These are phyloP conservation scores for zebrafish (Danio rerio) DNA, from an alignment of 2,113 vertebrate species.

Conservation along the genomic window DNA sequence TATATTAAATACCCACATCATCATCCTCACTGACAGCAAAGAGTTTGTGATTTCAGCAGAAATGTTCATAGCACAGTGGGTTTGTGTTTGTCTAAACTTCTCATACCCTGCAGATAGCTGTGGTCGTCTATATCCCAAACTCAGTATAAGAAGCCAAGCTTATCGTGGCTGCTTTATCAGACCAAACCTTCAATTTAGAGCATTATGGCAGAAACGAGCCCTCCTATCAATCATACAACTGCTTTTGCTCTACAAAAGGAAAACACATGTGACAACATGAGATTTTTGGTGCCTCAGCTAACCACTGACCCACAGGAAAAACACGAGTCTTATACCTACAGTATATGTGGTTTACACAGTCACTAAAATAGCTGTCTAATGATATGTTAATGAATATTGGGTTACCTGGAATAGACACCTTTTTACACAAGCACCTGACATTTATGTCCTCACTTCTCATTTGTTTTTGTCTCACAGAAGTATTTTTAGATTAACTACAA, in stretches of 20 bases:
- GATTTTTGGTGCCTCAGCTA: neutral
- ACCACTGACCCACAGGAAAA: neutral
- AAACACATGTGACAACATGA: conserved; percentile 13
- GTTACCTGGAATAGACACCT: neutral
- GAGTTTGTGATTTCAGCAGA: neutral
- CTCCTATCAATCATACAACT: neutral
- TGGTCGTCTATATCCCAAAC: neutral
- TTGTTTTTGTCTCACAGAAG: neutral
- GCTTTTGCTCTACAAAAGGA: neutral
- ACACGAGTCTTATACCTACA: neutral
- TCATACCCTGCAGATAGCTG: neutral
- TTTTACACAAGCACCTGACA: neutral
- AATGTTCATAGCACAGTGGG: neutral
- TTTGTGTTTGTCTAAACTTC: neutral
- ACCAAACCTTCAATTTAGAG: conserved; percentile 19
- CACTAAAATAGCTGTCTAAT: conserved; percentile 18
- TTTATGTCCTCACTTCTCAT: neutral
- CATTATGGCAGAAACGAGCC: neutral
- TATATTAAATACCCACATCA: no score
- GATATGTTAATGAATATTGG: neutral
- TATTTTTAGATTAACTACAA: neutral
- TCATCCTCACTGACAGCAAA: neutral
- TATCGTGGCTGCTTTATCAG: neutral
- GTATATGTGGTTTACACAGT: neutral
- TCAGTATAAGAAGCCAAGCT: neutral